Conservation (phyloP, 2,113 vertebrate genomes). For the Okapia johnstoni region DNA sequence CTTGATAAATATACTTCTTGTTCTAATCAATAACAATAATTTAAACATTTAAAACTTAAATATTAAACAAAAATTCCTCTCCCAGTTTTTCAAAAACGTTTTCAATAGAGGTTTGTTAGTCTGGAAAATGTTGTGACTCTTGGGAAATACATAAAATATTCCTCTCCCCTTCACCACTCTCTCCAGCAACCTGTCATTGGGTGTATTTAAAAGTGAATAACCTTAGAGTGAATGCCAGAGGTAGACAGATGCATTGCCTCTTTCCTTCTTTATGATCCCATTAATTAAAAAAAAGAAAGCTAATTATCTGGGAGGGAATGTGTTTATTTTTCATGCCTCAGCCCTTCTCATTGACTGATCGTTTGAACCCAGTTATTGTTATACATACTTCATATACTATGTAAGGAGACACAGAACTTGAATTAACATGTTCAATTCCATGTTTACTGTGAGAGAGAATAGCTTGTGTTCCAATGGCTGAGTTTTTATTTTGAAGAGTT, state of each 20-base stretch:
- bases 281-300: background rate
- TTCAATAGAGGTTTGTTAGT: background rate
- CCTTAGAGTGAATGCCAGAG: background rate
- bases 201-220: background rate
- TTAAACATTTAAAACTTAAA: background rate
- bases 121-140: background rate
- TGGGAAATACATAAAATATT: background rate
- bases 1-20: background rate
- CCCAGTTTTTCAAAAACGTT: background rate
- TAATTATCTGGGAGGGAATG: background rate
- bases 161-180: background rate
- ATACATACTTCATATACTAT: background rate
- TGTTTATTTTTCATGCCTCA: background rate
- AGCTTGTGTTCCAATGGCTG: background rate
- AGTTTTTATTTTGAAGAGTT: slow-evolving; percentile 1
- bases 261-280: background rate
- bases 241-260: background rate
- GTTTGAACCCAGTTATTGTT: background rate
- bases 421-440: background rate
- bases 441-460: background rate
- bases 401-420: background rate
- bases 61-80: background rate
- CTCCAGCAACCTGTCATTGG: background rate
- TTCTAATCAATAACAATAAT: background rate
- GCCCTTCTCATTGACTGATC: background rate